phyloP scores from a whole-genome alignment of 64 coral and sea anemone species.

The Platygyra sinensis region DNA sequence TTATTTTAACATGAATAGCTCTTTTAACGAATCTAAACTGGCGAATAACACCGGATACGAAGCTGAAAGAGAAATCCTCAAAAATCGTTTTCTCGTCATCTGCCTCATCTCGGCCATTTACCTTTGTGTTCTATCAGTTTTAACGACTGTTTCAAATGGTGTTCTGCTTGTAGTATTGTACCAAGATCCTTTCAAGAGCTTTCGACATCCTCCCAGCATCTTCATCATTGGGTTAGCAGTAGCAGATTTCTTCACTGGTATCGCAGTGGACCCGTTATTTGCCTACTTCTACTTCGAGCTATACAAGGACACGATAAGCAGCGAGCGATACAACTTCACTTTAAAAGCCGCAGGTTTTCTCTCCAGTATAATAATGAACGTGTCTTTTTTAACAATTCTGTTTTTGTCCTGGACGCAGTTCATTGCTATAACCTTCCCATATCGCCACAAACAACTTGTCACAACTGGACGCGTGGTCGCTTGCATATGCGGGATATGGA shows the following conservation, averaged over 20 bases:
- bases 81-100: slow-evolving; percentile 14
- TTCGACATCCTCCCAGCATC: slow-evolving; percentile 51
- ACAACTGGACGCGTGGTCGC: slow-evolving; percentile 14
- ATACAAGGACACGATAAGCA: slow-evolving; percentile 6
- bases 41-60: not conserved
- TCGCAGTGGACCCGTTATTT: slow-evolving; percentile 60
- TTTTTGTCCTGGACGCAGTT: slow-evolving; percentile 74
- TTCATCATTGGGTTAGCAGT: slow-evolving; percentile 66
- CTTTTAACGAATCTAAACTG: slow-evolving; percentile 6
- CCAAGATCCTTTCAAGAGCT: slow-evolving; percentile 49
- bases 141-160: slow-evolving; percentile 59
- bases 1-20: slow-evolving; percentile 16
- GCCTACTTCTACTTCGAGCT: slow-evolving; percentile 63
- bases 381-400: slow-evolving; percentile 76
- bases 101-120: slow-evolving; percentile 36
- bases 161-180: slow-evolving; percentile 59
- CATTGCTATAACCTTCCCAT: slow-evolving; percentile 67
- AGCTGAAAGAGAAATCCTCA: not conserved
- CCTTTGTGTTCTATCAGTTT: slow-evolving; percentile 34
- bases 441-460: slow-evolving; percentile 50
- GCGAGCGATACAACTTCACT: slow-evolving; percentile 18
- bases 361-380: slow-evolving; percentile 77
- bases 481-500: slow-evolving; percentile 49
- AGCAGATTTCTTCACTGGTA: slow-evolving; percentile 62
- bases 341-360: slow-evolving; percentile 50